A percentile compares a stretch with the other conserved stretches of the same genome.
phyloP scores from a whole-genome alignment of 2,113 vertebrate genomes.

The Chionomys nivalis region DNA sequence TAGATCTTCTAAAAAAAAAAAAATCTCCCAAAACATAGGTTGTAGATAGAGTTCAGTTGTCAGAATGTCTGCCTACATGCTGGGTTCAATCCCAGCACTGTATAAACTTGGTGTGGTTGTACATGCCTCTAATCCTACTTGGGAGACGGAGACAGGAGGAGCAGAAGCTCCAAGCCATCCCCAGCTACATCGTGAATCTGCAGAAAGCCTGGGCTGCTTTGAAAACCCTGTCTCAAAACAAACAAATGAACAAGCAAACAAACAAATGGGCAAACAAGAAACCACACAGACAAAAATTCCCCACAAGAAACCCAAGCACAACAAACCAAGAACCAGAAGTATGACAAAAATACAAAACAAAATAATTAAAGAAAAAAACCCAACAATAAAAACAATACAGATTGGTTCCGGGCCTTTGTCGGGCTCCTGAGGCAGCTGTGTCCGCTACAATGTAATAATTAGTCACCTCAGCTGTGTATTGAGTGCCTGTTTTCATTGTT shows the following conservation, averaged over 20 bases:
- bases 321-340: neutral
- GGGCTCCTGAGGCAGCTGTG: neutral
- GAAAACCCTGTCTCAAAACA: neutral
- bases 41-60: neutral
- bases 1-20: neutral
- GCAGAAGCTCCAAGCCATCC: neutral
- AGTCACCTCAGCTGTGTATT: no score
- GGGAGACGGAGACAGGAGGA: neutral
- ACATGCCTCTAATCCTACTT: neutral
- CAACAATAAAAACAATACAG: no score
- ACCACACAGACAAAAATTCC: neutral
- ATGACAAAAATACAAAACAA: neutral
- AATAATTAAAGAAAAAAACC: neutral
- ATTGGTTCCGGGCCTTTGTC: neutral
- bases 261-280: neutral
- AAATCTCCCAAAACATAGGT: no score
- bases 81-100: neutral
- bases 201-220: neutral
- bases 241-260: neutral
- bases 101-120: no score
- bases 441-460: neutral
- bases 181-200: neutral
- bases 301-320: neutral
- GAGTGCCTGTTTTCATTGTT: neutral
- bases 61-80: neutral